These are phyloP conservation scores for Aspidiotus rigidus DNA, from an alignment of 2,888 invertebrate species.

Conservation along the genomic window DNA sequence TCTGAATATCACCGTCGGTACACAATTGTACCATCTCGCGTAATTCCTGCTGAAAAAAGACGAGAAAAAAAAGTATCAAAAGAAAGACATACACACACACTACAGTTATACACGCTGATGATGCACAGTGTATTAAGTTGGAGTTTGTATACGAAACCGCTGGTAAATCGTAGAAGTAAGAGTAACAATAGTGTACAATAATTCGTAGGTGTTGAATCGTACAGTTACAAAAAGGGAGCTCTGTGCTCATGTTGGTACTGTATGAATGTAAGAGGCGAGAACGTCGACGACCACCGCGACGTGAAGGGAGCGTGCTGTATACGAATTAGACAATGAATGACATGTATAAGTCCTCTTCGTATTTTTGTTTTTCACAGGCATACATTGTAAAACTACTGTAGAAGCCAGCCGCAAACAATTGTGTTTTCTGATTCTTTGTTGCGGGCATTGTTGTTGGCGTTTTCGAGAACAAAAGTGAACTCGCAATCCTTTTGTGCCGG, in stretches of 20 bases:
- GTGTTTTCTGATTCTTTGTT: conserved; percentile 27
- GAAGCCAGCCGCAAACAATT: conserved; percentile 22
- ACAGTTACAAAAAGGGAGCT: not conserved
- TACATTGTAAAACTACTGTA: conserved; percentile 24
- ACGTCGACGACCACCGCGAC: not conserved
- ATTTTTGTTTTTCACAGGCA: conserved; percentile 23
- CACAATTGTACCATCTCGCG: no score
- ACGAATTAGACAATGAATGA: conserved; percentile 23
- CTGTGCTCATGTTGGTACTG: not conserved
- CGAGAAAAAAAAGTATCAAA: no score
- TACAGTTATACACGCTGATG: no score
- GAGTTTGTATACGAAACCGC: no score
- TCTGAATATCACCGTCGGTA: no score
- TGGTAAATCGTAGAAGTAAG: not conserved
- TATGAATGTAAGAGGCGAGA: not conserved
- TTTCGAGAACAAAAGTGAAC: conserved; percentile 24
- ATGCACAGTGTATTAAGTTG: no score
- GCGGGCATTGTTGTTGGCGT: conserved; percentile 22
- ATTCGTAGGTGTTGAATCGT: conserved; percentile 14
- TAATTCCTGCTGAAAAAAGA: no score
- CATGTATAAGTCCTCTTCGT: conserved; percentile 24
- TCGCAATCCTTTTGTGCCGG: conserved; percentile 10
- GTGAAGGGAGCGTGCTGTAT: not conserved
- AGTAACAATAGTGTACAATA: conserved; percentile 9
- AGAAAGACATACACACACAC: no score